These are phyloP conservation scores for Amphiduros pacificus DNA, from an alignment of 2,888 invertebrate genomes.

Conservation along the genomic window DNA sequence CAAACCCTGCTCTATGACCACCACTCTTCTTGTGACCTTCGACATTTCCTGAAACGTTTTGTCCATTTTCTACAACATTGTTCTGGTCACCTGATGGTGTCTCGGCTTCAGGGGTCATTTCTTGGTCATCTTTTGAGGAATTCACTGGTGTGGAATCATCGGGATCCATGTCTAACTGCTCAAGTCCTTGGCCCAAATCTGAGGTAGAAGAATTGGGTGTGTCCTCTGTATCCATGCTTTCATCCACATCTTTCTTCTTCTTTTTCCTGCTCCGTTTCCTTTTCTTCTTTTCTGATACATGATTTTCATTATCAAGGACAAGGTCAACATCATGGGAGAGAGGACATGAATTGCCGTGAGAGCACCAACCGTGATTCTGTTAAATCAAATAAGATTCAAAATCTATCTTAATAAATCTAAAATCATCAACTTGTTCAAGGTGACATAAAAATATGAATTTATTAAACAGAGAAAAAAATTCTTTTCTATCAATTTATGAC, in stretches of 20 bases:
- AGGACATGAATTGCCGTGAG: constrained; percentile 41
- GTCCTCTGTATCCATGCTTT: not conserved
- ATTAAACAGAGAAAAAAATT: no score
- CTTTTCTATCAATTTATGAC: no score
- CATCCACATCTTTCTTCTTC: constrained; percentile 20
- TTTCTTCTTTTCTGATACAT: constrained; percentile 31
- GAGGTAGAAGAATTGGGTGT: not conserved
- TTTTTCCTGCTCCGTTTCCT: constrained; percentile 34
- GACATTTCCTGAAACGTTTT: not conserved
- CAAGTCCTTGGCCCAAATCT: no score
- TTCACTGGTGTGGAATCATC: not conserved
- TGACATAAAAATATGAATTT: no score
- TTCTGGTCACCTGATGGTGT: no score
- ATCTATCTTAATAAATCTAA: no score
- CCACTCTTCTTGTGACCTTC: constrained; percentile 24
- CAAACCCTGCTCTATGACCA: constrained; percentile 60
- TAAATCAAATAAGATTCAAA: no score
- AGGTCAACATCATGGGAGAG: constrained; percentile 58
- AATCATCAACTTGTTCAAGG: no score
- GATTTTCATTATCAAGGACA: constrained; percentile 48
- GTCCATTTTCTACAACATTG: not conserved
- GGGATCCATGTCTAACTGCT: not conserved
- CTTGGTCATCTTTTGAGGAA: not conserved
- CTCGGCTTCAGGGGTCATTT: not conserved
- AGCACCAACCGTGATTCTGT: constrained; percentile 60